phyloP scores from a whole-genome alignment of 2,113 vertebrate species.

The Pelmatolapia mariae region DNA sequence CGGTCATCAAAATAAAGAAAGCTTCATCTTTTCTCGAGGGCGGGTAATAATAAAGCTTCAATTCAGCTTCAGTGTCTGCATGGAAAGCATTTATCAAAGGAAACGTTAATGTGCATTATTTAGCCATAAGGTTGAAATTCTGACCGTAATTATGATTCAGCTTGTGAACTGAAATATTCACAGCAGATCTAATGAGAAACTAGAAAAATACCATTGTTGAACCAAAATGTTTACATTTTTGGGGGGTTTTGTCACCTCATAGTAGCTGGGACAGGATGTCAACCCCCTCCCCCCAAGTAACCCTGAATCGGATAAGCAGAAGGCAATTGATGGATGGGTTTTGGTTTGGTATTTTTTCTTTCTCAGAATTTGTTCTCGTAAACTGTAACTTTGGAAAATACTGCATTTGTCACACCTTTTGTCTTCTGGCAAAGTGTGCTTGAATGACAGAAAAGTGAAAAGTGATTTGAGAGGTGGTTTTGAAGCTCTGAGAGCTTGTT shows the following conservation, averaged over 20 bases:
- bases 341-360: not conserved
- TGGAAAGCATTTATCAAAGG: not conserved
- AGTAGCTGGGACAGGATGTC: not conserved
- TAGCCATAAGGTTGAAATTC: not conserved
- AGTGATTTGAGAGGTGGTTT: not conserved
- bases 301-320: not conserved
- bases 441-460: not conserved
- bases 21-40: not conserved
- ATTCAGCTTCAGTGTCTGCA: not conserved
- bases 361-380: not conserved
- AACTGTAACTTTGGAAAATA: not conserved
- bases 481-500: not conserved
- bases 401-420: not conserved
- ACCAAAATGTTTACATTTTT: not conserved
- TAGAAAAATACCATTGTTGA: not conserved
- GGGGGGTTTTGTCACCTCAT: not conserved
- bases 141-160: not conserved
- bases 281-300: not conserved
- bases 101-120: not conserved
- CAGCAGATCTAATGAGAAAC: not conserved
- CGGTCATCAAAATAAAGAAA: not conserved
- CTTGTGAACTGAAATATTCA: not conserved
- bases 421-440: not conserved
- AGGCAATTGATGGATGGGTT: not conserved
- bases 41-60: not conserved